Percentiles rank a stretch among this genome's conserved stretches.
phyloP scores from a whole-genome alignment of 2,888 invertebrate genomes.

The Neuroscelio doddi region DNA sequence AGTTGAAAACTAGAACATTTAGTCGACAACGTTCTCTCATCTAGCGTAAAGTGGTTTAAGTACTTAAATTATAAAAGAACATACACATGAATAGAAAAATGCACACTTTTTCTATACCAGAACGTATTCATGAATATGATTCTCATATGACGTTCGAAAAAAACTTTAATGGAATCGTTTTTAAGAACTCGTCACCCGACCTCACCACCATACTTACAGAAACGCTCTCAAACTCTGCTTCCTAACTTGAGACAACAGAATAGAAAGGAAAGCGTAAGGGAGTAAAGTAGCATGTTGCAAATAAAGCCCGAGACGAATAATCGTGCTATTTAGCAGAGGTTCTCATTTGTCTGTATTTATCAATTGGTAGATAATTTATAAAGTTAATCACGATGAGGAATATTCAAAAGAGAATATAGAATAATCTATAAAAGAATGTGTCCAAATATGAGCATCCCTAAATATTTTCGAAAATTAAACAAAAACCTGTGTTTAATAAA shows the following conservation, averaged over 20 bases:
- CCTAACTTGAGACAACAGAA: conserved; percentile 1
- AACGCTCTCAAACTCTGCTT: background rate
- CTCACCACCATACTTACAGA: background rate
- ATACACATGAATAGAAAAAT: conserved; percentile 6
- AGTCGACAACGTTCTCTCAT: no score
- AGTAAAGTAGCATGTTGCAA: conserved; percentile 7
- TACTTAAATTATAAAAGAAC: conserved; percentile 4
- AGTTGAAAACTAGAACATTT: no score
- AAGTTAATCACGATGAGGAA: no score
- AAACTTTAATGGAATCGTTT: conserved; percentile 68
- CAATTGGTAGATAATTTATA: no score
- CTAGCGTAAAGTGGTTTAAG: no score
- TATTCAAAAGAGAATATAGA: no score
- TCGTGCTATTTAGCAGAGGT: conserved; percentile 39
- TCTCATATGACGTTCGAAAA: conserved; percentile 41
- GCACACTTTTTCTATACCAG: no score
- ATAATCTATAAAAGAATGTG: no score
- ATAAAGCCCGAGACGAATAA: conserved; percentile 54
- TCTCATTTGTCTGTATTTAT: no score
- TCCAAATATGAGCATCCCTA: no score
- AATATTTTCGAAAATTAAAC: no score
- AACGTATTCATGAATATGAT: background rate
- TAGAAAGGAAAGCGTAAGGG: background rate
- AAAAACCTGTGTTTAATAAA: no score
- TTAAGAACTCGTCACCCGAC: conserved; percentile 44